Evolutionary conservation across 1,140 invertebrate species (phyloP).

Genomic region (Thaumetopoea pityocampa): DNA sequence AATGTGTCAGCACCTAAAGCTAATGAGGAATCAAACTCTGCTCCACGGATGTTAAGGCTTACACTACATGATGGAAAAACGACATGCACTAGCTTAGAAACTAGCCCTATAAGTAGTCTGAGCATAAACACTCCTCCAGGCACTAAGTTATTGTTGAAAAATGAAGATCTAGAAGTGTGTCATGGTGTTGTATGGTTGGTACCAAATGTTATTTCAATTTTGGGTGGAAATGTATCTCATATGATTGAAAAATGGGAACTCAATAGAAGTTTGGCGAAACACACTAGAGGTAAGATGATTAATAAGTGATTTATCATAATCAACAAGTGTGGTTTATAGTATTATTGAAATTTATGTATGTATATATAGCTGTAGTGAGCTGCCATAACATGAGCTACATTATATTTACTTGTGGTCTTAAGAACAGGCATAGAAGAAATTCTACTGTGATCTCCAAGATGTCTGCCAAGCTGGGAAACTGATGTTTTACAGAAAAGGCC

Average conservation of each 20-base stretch:
- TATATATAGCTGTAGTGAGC: too few species aligned
- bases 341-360: too few species aligned
- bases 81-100: slow-evolving; percentile 85
- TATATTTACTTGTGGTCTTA: too few species aligned
- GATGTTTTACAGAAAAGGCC: too few species aligned
- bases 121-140: slow-evolving; percentile 86
- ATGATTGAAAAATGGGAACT: slow-evolving; percentile 94
- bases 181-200: slow-evolving; percentile 85
- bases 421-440: too few species aligned
- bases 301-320: not conserved
- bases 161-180: slow-evolving; percentile 75
- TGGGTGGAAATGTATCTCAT: slow-evolving; percentile 88
- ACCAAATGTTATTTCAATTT: slow-evolving; percentile 79
- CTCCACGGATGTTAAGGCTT: slow-evolving; percentile 89
- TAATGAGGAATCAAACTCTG: slow-evolving; percentile 88
- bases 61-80: slow-evolving; percentile 90
- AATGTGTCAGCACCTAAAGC: slow-evolving; percentile 93
- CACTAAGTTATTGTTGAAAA: slow-evolving; percentile 80
- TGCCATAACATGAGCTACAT: too few species aligned
- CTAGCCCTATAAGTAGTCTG: slow-evolving; percentile 80
- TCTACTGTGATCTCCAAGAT: too few species aligned
- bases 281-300: slow-evolving; percentile 76
- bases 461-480: too few species aligned
- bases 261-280: slow-evolving; percentile 85
- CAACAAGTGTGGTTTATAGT: too few species aligned